Evolutionary conservation across 2,888 invertebrate species (phyloP).

Genomic region (Drosophila melanosoma): DNA sequence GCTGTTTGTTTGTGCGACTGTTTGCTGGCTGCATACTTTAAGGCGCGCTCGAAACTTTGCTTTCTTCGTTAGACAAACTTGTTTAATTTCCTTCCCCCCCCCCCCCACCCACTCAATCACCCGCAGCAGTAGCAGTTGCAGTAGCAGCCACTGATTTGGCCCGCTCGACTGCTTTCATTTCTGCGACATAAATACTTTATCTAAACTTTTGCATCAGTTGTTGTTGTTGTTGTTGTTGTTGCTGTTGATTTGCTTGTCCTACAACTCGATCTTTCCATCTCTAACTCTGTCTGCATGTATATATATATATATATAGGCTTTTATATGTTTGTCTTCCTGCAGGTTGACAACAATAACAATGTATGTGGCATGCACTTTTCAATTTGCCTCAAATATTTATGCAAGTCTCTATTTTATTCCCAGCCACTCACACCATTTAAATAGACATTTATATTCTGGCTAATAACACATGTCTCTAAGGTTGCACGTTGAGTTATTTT

Average conservation of each 20-base stretch:
- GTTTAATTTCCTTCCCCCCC: conserved; percentile 78
- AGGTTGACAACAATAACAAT: conserved; percentile 28
- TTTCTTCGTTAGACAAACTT: conserved; percentile 75
- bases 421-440: conserved; percentile 16
- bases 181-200: conserved; percentile 56
- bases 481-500: conserved; percentile 52
- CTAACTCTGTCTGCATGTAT: conserved; percentile 5
- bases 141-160: conserved; percentile 2
- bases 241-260: conserved; percentile 52
- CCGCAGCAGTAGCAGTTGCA: background rate
- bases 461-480: conserved; percentile 65
- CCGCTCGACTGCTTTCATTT: conserved; percentile 30
- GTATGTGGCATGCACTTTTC: conserved; percentile 53
- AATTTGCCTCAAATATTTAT: conserved; percentile 64
- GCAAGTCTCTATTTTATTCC: conserved; percentile 9
- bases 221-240: conserved; percentile 27
- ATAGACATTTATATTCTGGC: conserved; percentile 49
- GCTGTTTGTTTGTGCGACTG: conserved; percentile 41
- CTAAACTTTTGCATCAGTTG: conserved; percentile 61
- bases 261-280: conserved; percentile 26
- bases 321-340: conserved; percentile 2
- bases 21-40: conserved; percentile 70
- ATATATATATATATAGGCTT: background rate
- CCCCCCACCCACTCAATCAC: too few relatives aligned
- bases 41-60: conserved; percentile 71